Evolutionary conservation across 92 coral and sea anemone genomes (phyloP).

Genomic region (Hydrozoanthus gracilis): DNA sequence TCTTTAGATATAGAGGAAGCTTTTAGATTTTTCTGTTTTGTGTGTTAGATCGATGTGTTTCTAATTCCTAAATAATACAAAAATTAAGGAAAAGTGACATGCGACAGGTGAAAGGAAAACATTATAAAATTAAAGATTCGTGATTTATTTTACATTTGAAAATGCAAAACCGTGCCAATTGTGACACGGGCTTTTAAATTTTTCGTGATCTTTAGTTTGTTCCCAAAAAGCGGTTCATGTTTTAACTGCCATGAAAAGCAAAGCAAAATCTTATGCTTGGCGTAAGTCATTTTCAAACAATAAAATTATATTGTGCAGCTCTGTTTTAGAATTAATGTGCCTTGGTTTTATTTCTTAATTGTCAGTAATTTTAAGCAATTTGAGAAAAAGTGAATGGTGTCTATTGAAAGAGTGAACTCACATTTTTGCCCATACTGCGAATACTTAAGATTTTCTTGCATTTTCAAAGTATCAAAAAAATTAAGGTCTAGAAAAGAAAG

Average conservation of each 20-base stretch:
- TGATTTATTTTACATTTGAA: too few relatives aligned
- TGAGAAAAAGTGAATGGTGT: not conserved
- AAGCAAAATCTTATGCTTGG: not conserved
- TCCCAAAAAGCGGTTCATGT: too few relatives aligned
- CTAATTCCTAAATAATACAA: not conserved
- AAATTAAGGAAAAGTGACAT: not conserved
- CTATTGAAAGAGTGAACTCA: not conserved
- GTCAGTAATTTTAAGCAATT: not conserved
- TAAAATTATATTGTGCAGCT: not conserved
- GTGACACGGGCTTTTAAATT: too few relatives aligned
- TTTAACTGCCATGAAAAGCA: too few relatives aligned
- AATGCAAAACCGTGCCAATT: too few relatives aligned
- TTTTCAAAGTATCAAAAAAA: too few relatives aligned
- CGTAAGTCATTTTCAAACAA: not conserved
- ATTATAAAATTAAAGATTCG: not conserved
- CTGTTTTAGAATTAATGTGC: not conserved
- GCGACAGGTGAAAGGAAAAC: not conserved
- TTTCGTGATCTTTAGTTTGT: too few relatives aligned
- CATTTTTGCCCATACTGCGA: not conserved
- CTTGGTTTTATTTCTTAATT: conserved; percentile 5
- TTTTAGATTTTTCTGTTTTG: not conserved
- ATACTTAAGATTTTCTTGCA: too few relatives aligned
- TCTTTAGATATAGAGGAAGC: not conserved
- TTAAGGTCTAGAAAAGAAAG: too few relatives aligned
- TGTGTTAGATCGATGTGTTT: not conserved